phyloP scores from a whole-genome alignment of 1,140 invertebrate genomes.

The Phocides pigmalion region DNA sequence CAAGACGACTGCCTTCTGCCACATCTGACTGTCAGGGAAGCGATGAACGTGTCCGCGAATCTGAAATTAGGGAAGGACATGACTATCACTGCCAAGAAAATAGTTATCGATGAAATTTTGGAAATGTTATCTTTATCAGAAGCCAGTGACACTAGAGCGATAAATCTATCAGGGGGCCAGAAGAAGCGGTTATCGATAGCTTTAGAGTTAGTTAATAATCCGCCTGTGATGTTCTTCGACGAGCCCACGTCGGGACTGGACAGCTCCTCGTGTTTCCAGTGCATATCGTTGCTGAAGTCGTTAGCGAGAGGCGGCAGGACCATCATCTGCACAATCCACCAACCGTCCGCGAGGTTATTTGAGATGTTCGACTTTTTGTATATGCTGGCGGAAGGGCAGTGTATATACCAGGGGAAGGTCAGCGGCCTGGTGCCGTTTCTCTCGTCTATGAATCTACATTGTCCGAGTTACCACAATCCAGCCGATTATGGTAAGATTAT shows the following conservation, averaged over 20 bases:
- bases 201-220: constrained; percentile 93
- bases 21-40: constrained; percentile 94
- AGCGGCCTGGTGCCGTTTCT: constrained; percentile 94
- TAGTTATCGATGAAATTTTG: constrained; percentile 93
- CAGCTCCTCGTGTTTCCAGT: constrained; percentile 96
- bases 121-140: constrained; percentile 90
- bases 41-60: constrained; percentile 96
- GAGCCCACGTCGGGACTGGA: constrained; percentile 98
- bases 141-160: constrained; percentile 90
- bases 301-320: constrained; percentile 92
- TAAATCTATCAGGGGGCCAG: constrained; percentile 95
- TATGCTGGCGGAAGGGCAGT: constrained; percentile 95
- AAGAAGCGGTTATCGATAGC: constrained; percentile 96
- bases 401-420: constrained; percentile 94
- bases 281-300: constrained; percentile 92
- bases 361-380: constrained; percentile 98
- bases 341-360: constrained; percentile 97
- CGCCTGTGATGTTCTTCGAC: constrained; percentile 98
- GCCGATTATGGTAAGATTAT: constrained; percentile 93
- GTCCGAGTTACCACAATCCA: constrained; percentile 97
- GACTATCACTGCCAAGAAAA: constrained; percentile 88
- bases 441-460: constrained; percentile 91
- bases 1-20: constrained; percentile 96
- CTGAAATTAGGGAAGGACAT: constrained; percentile 95
- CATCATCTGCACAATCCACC: constrained; percentile 98